Base-by-base conservation (phyloP, 2,797 vertebrate species). In the Coilia nasus region DNA sequence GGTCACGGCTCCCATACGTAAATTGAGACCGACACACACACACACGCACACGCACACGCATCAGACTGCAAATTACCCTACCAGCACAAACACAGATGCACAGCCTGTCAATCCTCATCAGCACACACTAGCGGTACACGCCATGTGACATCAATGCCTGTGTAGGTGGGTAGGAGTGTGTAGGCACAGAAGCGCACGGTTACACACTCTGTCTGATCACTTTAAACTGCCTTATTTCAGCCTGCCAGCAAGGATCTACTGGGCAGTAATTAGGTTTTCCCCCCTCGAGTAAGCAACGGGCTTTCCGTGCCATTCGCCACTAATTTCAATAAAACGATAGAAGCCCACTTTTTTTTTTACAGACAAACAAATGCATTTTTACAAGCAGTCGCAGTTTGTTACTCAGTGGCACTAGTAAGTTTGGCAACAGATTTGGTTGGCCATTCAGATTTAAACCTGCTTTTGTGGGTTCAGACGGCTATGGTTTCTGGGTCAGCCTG, bases 1-100 rank as follows among this genome's bases (percentile, higher is more conserved):
- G 96, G 95, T 96, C 95, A 95, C 89, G 31, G 71, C 71, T 78
- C 17, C 71, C 31, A 78, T 78, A 78, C 71, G 71, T 21, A 78
- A 78, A 78, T 31, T 35, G 71, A 9, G 1, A 23, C 59, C 60
- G 19, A 9, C 2, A 54, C 59, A 78, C 47, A 50, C 6, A 82
- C 54, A 50, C n/a, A 82, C 23, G 5, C 2, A 54, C 59, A 78
- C 47, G 35, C 6, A 82, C 54, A 50, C n/a, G 60, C 23, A 9
- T 0, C 71, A 78, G 71, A 78, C 71, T 78, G 71, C 71, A 78
- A 78, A 78, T 78, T 21, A 78, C 35, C 71, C 19, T 44, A 44
- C 28, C 71, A 78, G 71, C 71, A 78, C 35, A 78, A 78, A 78
- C 71, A 78, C 71, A 78, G 71, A 78, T 78, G 71, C 71, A 78